These are phyloP conservation scores for Prostheceraeus crozeri DNA, from an alignment of 2,888 invertebrate genomes.

Conservation along the genomic window DNA sequence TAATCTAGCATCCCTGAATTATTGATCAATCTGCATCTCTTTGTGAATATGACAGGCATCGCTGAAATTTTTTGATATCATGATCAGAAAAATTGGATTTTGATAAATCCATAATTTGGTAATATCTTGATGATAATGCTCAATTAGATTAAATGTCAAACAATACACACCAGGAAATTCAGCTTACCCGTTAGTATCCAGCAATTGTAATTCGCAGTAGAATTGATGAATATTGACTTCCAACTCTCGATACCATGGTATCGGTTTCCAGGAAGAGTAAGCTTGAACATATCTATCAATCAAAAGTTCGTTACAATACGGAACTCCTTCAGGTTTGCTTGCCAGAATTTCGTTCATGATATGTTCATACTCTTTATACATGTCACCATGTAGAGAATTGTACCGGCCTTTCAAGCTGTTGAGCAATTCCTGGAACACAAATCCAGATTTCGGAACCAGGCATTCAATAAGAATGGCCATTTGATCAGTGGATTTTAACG, in stretches of 20 bases:
- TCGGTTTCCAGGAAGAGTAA: conserved; percentile 30
- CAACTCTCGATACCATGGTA: conserved; percentile 40
- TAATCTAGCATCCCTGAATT: too few species aligned
- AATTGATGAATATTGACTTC: conserved; percentile 43
- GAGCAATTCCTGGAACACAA: conserved; percentile 42
- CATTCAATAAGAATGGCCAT: conserved; percentile 48
- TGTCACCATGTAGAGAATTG: conserved; percentile 45
- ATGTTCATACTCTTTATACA: conserved; percentile 44
- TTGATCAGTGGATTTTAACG: conserved; percentile 45
- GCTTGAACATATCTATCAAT: conserved; percentile 31
- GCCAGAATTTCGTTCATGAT: conserved; percentile 46
- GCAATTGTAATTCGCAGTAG: conserved; percentile 46
- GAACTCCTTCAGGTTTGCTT: conserved; percentile 39
- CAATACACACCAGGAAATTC: too few species aligned
- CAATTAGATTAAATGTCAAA: too few species aligned
- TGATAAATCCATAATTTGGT: too few species aligned
- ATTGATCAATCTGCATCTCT: too few species aligned
- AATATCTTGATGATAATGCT: too few species aligned
- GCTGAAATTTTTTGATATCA: too few species aligned
- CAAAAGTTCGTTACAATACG: conserved; percentile 37
- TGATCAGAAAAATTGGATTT: too few species aligned
- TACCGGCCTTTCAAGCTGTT: conserved; percentile 50
- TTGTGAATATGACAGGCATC: too few species aligned
- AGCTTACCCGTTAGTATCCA: conserved; percentile 48
- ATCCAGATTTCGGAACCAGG: conserved; percentile 42